phyloP scores from a whole-genome alignment of 2,113 vertebrate genomes.

The Antidorcas marsupialis region DNA sequence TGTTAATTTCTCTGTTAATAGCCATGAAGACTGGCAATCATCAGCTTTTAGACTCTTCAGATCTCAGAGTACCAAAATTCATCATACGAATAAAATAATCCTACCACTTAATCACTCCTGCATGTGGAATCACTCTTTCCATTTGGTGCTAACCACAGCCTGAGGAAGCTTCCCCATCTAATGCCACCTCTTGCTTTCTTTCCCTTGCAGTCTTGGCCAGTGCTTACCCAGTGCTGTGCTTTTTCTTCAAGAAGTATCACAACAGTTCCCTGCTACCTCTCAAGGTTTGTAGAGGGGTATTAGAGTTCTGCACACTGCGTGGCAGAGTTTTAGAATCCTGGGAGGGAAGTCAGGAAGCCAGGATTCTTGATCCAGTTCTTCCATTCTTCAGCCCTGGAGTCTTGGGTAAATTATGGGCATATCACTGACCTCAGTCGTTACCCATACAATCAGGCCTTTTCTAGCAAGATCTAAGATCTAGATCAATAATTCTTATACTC shows the following conservation, averaged over 20 bases:
- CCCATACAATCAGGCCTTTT: neutral
- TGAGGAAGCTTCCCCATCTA: neutral
- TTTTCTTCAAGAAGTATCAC: neutral
- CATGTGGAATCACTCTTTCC: neutral
- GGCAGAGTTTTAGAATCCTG: neutral
- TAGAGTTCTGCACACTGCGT: accelerated
- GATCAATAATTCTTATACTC: neutral
- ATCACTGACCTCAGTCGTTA: neutral
- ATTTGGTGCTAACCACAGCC: neutral
- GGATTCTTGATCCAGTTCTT: neutral
- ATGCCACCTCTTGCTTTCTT: neutral
- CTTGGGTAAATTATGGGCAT: neutral
- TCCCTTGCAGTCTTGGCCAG: neutral
- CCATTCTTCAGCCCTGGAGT: neutral
- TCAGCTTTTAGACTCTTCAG: neutral
- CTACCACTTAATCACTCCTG: neutral
- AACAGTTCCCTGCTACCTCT: neutral
- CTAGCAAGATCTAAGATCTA: neutral
- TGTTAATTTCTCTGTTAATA: neutral
- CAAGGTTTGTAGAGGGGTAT: neutral
- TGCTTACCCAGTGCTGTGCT: neutral
- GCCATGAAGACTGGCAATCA: neutral
- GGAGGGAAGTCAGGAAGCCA: neutral
- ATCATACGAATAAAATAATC: neutral
- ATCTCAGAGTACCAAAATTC: neutral